Conservation (phyloP, 2,888 invertebrate species). For the Embidobia sp. region DNA sequence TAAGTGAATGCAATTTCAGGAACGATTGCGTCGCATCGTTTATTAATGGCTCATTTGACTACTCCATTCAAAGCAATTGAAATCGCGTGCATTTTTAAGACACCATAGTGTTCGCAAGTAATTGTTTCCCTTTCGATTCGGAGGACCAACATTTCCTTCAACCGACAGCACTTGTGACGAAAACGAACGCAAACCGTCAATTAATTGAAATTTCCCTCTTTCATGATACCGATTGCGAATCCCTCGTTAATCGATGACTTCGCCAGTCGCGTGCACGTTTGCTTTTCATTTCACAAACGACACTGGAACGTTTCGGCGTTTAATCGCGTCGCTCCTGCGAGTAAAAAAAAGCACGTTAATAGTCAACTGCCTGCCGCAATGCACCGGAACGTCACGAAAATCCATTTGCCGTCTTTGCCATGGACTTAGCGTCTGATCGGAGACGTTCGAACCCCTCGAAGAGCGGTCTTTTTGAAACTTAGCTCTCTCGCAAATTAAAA, state of each 20-base stretch:
- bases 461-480: too few species aligned
- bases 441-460: too few species aligned
- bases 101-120: too few species aligned
- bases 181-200: constrained; percentile 1
- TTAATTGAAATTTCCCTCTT: constrained; percentile 68
- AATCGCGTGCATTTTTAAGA: too few species aligned
- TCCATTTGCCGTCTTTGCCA: too few species aligned
- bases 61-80: too few species aligned
- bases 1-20: constrained; percentile 15
- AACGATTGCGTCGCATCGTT: constrained; percentile 2
- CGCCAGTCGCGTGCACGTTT: constrained; percentile 68
- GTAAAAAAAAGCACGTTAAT: constrained; percentile 26
- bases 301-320: constrained; percentile 63
- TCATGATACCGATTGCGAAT: constrained; percentile 69
- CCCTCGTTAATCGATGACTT: constrained; percentile 59
- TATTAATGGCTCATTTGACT: background rate
- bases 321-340: constrained; percentile 48
- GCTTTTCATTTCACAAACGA: constrained; percentile 75
- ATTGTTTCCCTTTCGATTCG: background rate
- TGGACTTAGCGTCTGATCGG: too few species aligned
- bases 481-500: background rate
- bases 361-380: too few species aligned
- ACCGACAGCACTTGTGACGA: too few species aligned
- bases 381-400: too few species aligned
- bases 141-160: too few species aligned